Percentiles rank a stretch among this genome's conserved stretches.
Evolutionary conservation across 2,113 vertebrate species (phyloP).

Genomic region (Platysteira castanea): DNA sequence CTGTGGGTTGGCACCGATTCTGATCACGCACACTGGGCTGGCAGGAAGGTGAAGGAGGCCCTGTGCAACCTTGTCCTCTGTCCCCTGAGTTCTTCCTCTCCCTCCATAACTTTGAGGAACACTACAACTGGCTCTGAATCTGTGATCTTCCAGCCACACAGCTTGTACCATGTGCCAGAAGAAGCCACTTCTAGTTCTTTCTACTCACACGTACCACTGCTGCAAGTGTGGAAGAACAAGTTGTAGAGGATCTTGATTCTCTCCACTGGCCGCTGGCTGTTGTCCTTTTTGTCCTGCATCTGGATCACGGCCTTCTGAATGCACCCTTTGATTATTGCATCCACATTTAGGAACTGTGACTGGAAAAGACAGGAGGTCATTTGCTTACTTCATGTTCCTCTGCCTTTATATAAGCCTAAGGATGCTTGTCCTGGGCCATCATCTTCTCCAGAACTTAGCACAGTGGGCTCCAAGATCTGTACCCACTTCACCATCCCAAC

Average conservation of each 20-base stretch:
- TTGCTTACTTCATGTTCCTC: neutral
- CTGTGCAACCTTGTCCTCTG: neutral
- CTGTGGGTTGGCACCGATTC: neutral
- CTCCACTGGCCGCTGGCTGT: neutral
- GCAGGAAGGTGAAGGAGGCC: neutral
- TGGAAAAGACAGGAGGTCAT: neutral
- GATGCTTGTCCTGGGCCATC: no score
- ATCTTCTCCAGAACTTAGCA: neutral
- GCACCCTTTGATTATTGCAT: slow-evolving; percentile 4
- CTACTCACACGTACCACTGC: neutral
- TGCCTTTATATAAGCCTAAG: neutral
- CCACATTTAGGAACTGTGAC: neutral
- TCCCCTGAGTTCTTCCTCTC: neutral
- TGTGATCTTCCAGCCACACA: no score
- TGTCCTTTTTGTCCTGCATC: slow-evolving; percentile 37
- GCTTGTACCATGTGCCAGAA: neutral
- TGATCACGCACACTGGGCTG: no score
- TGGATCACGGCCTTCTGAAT: slow-evolving; percentile 46
- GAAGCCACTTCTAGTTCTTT: neutral
- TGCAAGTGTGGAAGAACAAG: neutral
- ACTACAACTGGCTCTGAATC: no score
- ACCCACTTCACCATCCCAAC: neutral
- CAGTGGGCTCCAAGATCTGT: neutral
- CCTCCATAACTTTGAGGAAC: no score
- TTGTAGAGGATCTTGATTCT: slow-evolving; percentile 29